Evolutionary conservation across 2,888 invertebrate species (phyloP).

Genomic region (Habrosyne pyritoides): DNA sequence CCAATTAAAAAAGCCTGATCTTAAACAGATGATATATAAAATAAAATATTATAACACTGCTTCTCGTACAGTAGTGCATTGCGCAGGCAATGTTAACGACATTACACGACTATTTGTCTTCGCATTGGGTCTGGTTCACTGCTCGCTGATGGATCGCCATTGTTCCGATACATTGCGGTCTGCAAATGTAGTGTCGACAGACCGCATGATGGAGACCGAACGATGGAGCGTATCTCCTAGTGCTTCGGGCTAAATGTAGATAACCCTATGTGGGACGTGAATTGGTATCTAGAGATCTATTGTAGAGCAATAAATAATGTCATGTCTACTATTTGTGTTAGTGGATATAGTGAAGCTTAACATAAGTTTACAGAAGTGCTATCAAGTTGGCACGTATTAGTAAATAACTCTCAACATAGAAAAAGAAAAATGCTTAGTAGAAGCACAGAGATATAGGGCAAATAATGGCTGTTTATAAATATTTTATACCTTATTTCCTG

Average conservation of each 20-base stretch:
- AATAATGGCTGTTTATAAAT: too few relatives aligned
- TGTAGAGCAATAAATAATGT: neutral
- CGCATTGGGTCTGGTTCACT: constrained; percentile 23
- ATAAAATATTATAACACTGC: neutral
- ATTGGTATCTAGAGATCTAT: neutral
- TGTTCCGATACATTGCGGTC: constrained; percentile 35
- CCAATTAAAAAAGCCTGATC: too few relatives aligned
- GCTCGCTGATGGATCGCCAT: constrained; percentile 36
- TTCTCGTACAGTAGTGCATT: constrained; percentile 5
- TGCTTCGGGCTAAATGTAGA: neutral
- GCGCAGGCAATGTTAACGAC: constrained; percentile 22
- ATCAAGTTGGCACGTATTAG: too few relatives aligned
- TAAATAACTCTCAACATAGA: too few relatives aligned
- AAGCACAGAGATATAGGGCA: too few relatives aligned
- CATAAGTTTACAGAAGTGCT: too few relatives aligned
- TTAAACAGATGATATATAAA: neutral
- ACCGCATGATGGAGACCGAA: constrained; percentile 16
- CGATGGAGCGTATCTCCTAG: constrained; percentile 16
- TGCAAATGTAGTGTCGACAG: constrained; percentile 22
- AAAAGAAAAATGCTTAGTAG: too few relatives aligned
- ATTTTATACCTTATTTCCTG: too few relatives aligned
- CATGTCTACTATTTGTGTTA: neutral
- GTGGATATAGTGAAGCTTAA: too few relatives aligned
- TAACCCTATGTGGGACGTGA: neutral
- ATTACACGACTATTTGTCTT: constrained; percentile 37